phyloP scores from a whole-genome alignment of 2,113 vertebrate genomes.

The Synodontis membranacea region DNA sequence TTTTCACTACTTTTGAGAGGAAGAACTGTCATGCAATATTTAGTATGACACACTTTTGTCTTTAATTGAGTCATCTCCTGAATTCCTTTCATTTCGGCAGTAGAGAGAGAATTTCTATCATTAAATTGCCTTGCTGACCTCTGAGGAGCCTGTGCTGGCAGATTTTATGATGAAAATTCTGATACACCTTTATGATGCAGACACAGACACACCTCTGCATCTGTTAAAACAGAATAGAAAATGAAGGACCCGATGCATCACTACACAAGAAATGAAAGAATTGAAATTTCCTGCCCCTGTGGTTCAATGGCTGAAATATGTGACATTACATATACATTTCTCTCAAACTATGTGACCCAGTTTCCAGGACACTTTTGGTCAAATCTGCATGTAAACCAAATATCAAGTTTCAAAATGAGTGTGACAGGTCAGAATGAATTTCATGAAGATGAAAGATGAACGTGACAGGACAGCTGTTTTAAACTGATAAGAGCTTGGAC shows the following conservation, averaged over 20 bases:
- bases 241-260: background rate
- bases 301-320: background rate
- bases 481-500: background rate
- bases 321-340: background rate
- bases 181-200: background rate
- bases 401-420: conserved; percentile 3
- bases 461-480: background rate
- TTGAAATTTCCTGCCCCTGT: background rate
- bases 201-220: background rate
- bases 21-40: background rate
- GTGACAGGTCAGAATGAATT: conserved; percentile 9
- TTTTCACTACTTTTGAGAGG: background rate
- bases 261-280: background rate
- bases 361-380: background rate
- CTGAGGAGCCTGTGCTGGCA: background rate
- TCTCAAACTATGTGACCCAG: background rate
- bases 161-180: background rate
- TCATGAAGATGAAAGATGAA: background rate
- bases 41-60: background rate
- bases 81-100: background rate
- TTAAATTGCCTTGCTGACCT: background rate
- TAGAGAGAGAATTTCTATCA: background rate
- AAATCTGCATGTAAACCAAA: background rate
- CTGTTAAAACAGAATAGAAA: background rate
- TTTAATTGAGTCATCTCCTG: background rate